Base-by-base conservation (phyloP, 2,797 vertebrate species). In the Tachyglossus aculeatus region DNA sequence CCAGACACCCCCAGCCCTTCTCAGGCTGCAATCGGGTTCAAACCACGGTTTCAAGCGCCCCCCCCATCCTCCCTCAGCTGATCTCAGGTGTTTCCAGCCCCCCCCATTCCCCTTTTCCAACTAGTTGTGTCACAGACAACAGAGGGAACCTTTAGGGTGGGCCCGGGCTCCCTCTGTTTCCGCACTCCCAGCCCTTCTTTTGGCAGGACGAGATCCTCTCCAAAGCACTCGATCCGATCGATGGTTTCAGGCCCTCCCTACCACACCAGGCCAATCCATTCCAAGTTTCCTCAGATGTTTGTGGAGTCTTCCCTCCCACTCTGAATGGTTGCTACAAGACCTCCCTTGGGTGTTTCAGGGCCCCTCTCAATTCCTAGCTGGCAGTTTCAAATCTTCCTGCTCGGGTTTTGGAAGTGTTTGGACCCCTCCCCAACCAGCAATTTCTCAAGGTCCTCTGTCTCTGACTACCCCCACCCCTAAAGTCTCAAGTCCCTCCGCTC, bases 11-110 rank as follows among this genome's bases (percentile, higher is more conserved):
- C 19, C 43, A 5, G 13, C 24, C 43, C 44, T 18, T 9, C 44
- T 14, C 24, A 18, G 7, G 7, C 24, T 27, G 4, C 1, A 5
- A 6, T 44, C 44, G 29, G 22, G 4, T 6, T 22, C 21, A 44
- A 14, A 12, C 5, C 5, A 14, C 14, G 4, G 41, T 44, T 44
- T 44, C 9, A 7, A 44, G 41, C 9, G 2, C 9, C 29, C 13
- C 12, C 50, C 50, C 29, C 50, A 9, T 2, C 19, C 11, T 2
- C 33, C 24, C 33, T 32, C 32, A 7, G 6, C 51, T 14, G 29
- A 66, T 34, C 57, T 72, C 60, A 61, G 47, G 61, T 72, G 69
- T 22, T 71, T 68, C 57, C n/a, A 16, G 21, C 65, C 59, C 45
- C 67, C 64, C 39, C 53, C 36, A 68, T 47, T n/a, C 45, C 64